A percentile compares a stretch with the other conserved stretches of the same genome.
Conservation (phyloP, 2,113 vertebrate species). For the Myotis lucifugus region DNA sequence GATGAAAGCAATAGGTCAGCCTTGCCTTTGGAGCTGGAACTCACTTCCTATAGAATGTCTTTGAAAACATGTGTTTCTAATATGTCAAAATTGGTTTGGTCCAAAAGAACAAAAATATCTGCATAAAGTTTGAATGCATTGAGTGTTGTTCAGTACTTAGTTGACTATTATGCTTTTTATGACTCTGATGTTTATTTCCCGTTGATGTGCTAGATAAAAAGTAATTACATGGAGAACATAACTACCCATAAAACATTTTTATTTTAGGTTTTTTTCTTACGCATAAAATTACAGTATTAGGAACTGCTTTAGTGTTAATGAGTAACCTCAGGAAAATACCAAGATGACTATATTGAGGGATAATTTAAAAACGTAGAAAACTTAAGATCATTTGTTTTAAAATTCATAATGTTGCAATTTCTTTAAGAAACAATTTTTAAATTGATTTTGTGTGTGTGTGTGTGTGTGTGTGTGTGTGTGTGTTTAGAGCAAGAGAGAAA, state of each 20-base stretch:
- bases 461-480: no score
- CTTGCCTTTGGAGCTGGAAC: not conserved
- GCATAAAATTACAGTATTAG: not conserved
- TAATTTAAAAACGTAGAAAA: not conserved
- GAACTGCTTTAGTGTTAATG: not conserved
- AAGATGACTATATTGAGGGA: not conserved
- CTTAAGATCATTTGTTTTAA: slow-evolving; percentile 37
- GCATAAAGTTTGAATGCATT: not conserved
- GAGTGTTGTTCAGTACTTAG: not conserved
- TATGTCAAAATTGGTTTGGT: slow-evolving; percentile 54
- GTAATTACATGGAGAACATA: slow-evolving; percentile 3
- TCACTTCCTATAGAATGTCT: slow-evolving; percentile 33
- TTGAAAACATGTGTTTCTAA: slow-evolving; percentile 67
- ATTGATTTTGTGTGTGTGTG: no score
- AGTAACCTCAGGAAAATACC: slow-evolving; percentile 29
- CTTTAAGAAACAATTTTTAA: no score
- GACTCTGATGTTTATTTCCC: slow-evolving; percentile 15
- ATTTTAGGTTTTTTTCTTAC: not conserved
- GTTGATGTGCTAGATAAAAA: not conserved
- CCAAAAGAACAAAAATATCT: slow-evolving; percentile 42
- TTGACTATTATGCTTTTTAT: slow-evolving; percentile 44
- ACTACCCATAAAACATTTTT: not conserved
- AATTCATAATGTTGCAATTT: not conserved
- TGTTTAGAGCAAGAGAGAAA: no score
- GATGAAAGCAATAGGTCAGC: slow-evolving; percentile 13